phyloP scores from a whole-genome alignment of 2,797 vertebrate genomes.

The Podarcis siculus region DNA sequence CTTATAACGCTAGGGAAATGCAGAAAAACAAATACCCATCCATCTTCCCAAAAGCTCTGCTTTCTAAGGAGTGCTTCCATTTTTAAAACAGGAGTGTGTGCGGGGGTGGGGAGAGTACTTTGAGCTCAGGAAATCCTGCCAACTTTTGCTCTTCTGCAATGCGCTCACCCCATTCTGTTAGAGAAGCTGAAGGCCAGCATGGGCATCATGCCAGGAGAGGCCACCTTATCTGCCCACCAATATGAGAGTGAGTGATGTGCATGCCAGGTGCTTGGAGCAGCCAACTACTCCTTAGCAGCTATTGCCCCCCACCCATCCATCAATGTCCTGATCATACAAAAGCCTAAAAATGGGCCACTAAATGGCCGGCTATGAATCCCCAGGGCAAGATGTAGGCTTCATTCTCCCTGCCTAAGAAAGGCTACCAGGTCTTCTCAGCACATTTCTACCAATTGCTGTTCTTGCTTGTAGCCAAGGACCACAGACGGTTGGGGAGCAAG shows the following conservation, averaged over 20 bases:
- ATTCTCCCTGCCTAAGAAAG: too few relatives aligned
- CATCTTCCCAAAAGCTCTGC: background rate
- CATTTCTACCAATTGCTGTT: too few relatives aligned
- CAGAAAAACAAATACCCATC: constrained; percentile 1
- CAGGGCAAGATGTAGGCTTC: too few relatives aligned
- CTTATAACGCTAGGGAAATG: constrained; percentile 2
- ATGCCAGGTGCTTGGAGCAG: background rate
- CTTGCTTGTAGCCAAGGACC: too few relatives aligned
- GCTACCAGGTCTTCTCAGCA: too few relatives aligned
- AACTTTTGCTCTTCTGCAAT: background rate
- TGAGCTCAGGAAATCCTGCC: background rate
- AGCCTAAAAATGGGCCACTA: too few relatives aligned
- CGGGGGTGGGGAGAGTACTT: background rate
- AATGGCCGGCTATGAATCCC: too few relatives aligned
- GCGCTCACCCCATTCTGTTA: background rate
- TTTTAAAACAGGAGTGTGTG: background rate
- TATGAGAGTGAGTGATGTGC: background rate
- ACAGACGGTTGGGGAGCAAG: too few relatives aligned
- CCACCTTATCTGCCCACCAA: too few relatives aligned
- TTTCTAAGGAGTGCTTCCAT: background rate
- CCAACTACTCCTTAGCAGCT: background rate
- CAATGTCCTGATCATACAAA: background rate
- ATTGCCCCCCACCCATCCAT: background rate
- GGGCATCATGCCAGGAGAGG: background rate
- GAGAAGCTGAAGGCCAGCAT: background rate